Evolutionary conservation across 2,888 invertebrate genomes (phyloP).

Genomic region (Byasa hedistus): DNA sequence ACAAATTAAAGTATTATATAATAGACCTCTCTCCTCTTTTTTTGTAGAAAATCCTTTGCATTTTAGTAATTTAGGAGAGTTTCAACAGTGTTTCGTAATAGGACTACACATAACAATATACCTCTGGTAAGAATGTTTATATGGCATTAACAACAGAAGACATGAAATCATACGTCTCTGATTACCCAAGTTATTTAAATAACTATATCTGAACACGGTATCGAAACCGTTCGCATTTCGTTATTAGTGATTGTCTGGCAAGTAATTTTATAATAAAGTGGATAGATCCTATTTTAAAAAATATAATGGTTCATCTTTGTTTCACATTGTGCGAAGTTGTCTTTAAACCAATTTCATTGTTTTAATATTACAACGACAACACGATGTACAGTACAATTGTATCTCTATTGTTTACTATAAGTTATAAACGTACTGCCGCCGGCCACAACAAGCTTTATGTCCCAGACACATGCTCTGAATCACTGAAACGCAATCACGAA

Average conservation of each 20-base stretch:
- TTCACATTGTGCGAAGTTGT: neutral
- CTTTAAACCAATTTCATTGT: slow-evolving; percentile 2
- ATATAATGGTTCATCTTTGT: slow-evolving; percentile 1
- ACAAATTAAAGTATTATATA: neutral
- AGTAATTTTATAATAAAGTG: neutral
- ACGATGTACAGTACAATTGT: slow-evolving; percentile 11
- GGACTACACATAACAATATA: neutral
- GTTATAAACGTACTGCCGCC: slow-evolving; percentile 19
- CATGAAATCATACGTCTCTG: no score
- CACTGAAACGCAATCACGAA: slow-evolving; percentile 47
- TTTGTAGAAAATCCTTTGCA: no score
- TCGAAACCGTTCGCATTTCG: no score
- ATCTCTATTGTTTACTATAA: slow-evolving; percentile 31
- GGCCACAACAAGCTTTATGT: slow-evolving; percentile 45
- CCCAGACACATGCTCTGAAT: slow-evolving; percentile 51
- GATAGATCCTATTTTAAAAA: neutral
- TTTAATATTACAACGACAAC: neutral
- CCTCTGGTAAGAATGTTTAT: neutral
- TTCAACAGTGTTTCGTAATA: neutral
- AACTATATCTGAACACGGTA: no score
- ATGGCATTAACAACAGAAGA: neutral
- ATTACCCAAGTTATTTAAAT: no score
- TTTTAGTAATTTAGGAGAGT: neutral
- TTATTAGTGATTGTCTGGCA: neutral
- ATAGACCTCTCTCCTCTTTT: neutral